Evolutionary conservation across 2,888 invertebrate genomes (phyloP).

Genomic region (Itoplectis maculator): DNA sequence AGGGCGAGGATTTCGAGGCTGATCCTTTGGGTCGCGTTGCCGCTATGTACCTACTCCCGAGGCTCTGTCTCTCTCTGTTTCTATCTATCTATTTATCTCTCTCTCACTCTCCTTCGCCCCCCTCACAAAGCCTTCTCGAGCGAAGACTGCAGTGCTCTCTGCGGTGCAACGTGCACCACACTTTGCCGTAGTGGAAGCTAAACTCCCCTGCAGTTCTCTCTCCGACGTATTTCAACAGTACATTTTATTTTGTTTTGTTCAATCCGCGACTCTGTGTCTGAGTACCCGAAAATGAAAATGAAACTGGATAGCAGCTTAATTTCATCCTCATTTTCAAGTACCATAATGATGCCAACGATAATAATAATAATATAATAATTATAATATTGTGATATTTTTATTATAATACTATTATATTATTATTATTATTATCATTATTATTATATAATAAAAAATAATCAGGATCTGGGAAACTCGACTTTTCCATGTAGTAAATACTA

Average conservation of each 20-base stretch:
- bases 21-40: conserved; percentile 61
- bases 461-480: no score
- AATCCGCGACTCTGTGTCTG: background rate
- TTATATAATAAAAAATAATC: no score
- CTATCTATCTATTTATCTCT: no score
- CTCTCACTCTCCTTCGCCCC: conserved; percentile 13
- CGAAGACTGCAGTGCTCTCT: conserved; percentile 41
- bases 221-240: conserved; percentile 44
- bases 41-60: background rate
- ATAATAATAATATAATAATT: no score
- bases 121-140: conserved; percentile 55
- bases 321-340: background rate
- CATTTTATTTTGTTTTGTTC: conserved; percentile 7
- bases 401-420: no score
- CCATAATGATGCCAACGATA: background rate
- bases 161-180: conserved; percentile 50
- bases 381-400: no score
- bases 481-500: no score
- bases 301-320: background rate
- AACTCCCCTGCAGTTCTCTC: conserved; percentile 52
- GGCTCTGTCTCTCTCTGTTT: no score
- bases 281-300: background rate
- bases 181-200: conserved; percentile 39
- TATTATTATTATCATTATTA: no score
- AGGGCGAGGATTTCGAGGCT: conserved; percentile 63